Percentiles rank a stretch among this genome's conserved stretches.
Conservation (phyloP, 2,888 invertebrate species). For the Lamellibrachia columna region DNA sequence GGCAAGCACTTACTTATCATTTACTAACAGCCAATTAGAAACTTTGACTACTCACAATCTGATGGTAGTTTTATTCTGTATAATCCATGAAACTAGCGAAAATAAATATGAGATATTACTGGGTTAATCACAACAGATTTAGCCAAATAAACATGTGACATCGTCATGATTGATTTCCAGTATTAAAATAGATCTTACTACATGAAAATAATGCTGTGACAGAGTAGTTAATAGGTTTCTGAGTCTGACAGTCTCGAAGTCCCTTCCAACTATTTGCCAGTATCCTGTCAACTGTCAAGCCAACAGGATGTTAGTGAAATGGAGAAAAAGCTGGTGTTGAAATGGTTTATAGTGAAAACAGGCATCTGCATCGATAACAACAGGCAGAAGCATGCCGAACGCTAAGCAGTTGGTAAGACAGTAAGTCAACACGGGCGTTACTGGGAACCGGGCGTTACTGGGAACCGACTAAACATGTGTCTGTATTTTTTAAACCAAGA, state of each 20-base stretch:
- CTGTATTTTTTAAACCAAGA: neutral
- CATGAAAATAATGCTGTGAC: neutral
- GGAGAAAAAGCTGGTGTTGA: conserved; percentile 4
- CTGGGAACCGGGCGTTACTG: neutral
- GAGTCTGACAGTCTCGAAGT: neutral
- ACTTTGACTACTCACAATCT: neutral
- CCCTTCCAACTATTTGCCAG: neutral
- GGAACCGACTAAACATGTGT: neutral
- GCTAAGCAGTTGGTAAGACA: neutral
- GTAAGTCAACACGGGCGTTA: neutral
- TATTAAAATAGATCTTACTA: neutral
- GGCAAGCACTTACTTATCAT: neutral
- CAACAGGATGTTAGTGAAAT: neutral
- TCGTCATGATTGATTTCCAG: neutral
- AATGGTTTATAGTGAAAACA: neutral
- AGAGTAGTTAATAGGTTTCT: neutral
- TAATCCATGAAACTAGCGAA: neutral
- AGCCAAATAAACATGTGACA: neutral
- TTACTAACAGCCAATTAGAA: neutral
- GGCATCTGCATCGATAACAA: neutral
- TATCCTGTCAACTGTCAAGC: neutral
- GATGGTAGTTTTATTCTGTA: neutral
- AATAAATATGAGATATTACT: neutral
- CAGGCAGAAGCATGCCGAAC: neutral
- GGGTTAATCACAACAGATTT: neutral